Conservation (phyloP, 2,797 vertebrate species). For the Petrocephalus schoutedeni region DNA sequence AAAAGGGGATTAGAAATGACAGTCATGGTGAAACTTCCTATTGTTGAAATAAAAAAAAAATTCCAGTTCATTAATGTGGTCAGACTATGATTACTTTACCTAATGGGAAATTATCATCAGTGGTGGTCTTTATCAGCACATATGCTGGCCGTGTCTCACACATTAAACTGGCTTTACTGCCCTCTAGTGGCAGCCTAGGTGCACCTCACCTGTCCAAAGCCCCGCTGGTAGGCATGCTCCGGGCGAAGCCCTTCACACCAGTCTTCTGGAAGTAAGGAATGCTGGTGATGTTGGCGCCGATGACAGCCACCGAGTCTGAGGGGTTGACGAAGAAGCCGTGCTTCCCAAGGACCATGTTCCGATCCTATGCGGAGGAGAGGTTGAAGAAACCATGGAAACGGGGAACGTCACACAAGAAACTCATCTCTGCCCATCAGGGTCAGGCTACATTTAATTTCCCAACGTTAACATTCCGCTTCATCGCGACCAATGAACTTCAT, state of each 20-base stretch:
- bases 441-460: not conserved
- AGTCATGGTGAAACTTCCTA: not conserved
- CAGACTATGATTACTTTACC: not conserved
- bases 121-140: not conserved
- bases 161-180: not conserved
- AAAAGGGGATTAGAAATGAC: not conserved
- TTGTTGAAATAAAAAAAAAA: not conserved
- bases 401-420: not conserved
- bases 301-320: constrained; percentile 91
- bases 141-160: not conserved
- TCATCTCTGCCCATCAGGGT: not conserved
- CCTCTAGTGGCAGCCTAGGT: not conserved
- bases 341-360: constrained; percentile 97
- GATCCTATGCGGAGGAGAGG: constrained; percentile 64
- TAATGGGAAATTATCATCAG: not conserved
- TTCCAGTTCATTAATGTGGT: not conserved
- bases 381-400: not conserved
- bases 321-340: constrained; percentile 96
- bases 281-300: constrained; percentile 86
- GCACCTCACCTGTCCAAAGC: constrained; percentile 83
- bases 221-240: constrained; percentile 96
- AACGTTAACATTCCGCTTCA: not conserved
- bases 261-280: constrained; percentile 96
- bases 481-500: not conserved
- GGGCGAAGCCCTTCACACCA: constrained; percentile 85